Conservation (phyloP, 2,888 invertebrate species). For the Hydroisotoma schaefferi region DNA sequence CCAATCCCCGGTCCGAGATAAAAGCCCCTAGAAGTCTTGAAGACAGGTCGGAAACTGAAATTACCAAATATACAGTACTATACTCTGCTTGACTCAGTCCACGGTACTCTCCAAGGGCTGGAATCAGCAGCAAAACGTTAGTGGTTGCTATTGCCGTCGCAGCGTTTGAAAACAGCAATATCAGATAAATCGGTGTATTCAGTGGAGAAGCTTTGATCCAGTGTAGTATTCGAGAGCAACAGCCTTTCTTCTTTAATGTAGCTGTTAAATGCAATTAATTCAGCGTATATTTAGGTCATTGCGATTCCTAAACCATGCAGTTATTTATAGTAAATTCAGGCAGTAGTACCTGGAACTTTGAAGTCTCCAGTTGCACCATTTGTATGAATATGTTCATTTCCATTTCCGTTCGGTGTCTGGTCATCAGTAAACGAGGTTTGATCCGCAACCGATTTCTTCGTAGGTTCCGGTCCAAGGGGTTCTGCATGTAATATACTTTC, state of each 20-base stretch:
- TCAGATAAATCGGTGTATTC: conserved; percentile 10
- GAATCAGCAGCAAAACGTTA: conserved; percentile 27
- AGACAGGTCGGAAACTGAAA: conserved; percentile 25
- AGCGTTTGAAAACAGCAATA: conserved; percentile 23
- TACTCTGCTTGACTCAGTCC: conserved; percentile 13
- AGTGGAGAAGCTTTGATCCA: conserved; percentile 19
- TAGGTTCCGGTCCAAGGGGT: too few relatives aligned
- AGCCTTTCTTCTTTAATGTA: background rate
- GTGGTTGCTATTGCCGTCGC: conserved; percentile 31
- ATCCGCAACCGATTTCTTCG: too few relatives aligned
- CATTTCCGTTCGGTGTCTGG: too few relatives aligned
- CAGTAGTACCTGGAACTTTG: too few relatives aligned
- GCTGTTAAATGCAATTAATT: too few relatives aligned
- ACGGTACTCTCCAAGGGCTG: conserved; percentile 25
- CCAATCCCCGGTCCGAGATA: conserved; percentile 14
- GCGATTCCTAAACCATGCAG: too few relatives aligned
- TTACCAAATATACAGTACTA: conserved; percentile 23
- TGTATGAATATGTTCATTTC: too few relatives aligned
- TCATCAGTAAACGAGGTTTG: too few relatives aligned
- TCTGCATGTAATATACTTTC: too few relatives aligned
- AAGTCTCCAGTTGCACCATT: too few relatives aligned
- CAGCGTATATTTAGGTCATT: too few relatives aligned
- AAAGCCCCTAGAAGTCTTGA: conserved; percentile 23
- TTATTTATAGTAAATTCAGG: too few relatives aligned
- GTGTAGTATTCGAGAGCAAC: background rate